Conservation (phyloP, 2,113 vertebrate genomes). For the Ammodytes marinus region DNA sequence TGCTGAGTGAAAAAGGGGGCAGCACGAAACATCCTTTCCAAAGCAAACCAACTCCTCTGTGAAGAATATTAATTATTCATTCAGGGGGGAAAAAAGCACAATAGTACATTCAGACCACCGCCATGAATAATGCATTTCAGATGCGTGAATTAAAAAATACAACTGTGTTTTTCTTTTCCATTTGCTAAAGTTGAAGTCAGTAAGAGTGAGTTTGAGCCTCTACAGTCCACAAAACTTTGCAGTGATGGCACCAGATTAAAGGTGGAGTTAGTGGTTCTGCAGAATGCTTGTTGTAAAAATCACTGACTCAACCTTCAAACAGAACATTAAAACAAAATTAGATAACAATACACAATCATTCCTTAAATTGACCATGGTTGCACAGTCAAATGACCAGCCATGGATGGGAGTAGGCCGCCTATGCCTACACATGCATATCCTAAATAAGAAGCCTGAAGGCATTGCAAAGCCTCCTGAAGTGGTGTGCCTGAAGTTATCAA, state of each 20-base stretch:
- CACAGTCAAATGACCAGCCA: not conserved
- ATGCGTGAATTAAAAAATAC: slow-evolving; percentile 2
- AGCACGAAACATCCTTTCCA: slow-evolving; percentile 11
- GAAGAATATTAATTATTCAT: slow-evolving; percentile 73
- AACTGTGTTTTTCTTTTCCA: slow-evolving; percentile 12
- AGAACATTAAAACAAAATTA: too few relatives aligned
- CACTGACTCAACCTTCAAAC: too few relatives aligned
- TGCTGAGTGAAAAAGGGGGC: slow-evolving; percentile 7
- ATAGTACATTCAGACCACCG: slow-evolving; percentile 49
- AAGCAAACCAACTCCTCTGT: slow-evolving; percentile 44
- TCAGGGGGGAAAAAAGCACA: slow-evolving; percentile 33
- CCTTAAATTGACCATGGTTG: not conserved
- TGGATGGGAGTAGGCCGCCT: not conserved
- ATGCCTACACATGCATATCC: not conserved
- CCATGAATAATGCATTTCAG: slow-evolving; percentile 69
- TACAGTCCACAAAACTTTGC: not conserved
- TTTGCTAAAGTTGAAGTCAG: slow-evolving; percentile 1
- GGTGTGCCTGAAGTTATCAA: not conserved
- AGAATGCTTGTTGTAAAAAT: too few relatives aligned
- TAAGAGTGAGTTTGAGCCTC: not conserved
- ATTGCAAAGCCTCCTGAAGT: not conserved
- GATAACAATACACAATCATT: too few relatives aligned
- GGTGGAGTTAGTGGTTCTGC: not conserved
- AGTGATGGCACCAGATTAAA: not conserved
- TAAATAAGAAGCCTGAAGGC: not conserved